phyloP scores from a whole-genome alignment of 2,888 invertebrate species.

The Lasioglossum oenotherae region DNA sequence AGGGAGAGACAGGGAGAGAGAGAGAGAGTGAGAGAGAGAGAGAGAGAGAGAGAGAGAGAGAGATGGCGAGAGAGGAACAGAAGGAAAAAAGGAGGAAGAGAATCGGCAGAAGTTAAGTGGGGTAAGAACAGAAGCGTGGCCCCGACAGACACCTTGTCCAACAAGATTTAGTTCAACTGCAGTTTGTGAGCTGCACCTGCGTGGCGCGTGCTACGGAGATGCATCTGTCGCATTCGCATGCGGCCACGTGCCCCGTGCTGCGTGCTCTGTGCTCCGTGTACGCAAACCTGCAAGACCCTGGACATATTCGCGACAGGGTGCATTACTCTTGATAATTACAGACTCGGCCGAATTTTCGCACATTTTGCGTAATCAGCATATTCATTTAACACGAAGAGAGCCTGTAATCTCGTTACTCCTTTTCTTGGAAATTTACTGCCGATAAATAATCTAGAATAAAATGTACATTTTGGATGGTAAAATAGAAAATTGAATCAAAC shows the following conservation, averaged over 20 bases:
- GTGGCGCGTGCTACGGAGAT: slow-evolving; percentile 76
- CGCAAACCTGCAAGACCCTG: slow-evolving; percentile 16
- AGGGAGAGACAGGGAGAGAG: not conserved
- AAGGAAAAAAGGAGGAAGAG: slow-evolving; percentile 1
- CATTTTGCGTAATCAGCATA: not conserved
- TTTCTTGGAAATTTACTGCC: not conserved
- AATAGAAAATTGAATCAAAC: not conserved
- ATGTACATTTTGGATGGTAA: not conserved
- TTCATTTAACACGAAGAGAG: not conserved
- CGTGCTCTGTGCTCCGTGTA: slow-evolving; percentile 41
- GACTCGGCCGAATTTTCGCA: not conserved
- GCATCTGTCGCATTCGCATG: slow-evolving; percentile 74
- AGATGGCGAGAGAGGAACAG: not conserved
- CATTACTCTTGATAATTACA: not conserved
- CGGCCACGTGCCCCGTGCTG: slow-evolving; percentile 49
- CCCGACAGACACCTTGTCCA: slow-evolving; percentile 69
- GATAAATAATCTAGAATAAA: not conserved
- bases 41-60: not conserved
- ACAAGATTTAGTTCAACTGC: slow-evolving; percentile 77
- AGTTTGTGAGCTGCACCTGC: slow-evolving; percentile 70
- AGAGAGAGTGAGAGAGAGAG: not conserved
- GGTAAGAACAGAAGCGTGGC: slow-evolving; percentile 57
- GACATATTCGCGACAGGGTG: slow-evolving; percentile 13
- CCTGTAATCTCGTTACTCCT: not conserved
- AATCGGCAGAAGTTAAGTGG: slow-evolving; percentile 48